These are phyloP conservation scores for Oscheius sp. DNA, from an alignment of 2,888 invertebrate species.

Conservation along the genomic window DNA sequence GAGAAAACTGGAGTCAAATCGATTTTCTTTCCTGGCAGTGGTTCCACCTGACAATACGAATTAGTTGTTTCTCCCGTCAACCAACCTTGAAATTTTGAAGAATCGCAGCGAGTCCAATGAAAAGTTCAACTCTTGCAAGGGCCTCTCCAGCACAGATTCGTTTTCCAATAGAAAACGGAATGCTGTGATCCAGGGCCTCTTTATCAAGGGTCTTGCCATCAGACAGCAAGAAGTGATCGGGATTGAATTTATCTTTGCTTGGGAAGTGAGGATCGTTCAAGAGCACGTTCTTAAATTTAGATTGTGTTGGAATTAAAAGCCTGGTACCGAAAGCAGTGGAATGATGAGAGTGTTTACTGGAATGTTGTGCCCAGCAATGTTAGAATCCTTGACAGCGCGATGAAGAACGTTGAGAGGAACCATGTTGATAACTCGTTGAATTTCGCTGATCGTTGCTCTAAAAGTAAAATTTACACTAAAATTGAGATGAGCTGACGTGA, in stretches of 20 bases:
- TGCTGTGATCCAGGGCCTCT: slow-evolving; percentile 45
- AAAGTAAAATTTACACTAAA: slow-evolving; percentile 1
- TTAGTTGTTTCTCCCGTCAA: too few species aligned
- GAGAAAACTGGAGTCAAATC: too few species aligned
- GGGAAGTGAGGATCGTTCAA: not conserved
- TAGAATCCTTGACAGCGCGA: slow-evolving; percentile 16
- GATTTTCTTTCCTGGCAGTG: too few species aligned
- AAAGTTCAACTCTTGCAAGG: slow-evolving; percentile 56
- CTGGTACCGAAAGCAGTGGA: slow-evolving; percentile 26
- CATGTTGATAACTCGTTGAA: slow-evolving; percentile 47
- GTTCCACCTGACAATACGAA: too few species aligned
- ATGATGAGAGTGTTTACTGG: slow-evolving; percentile 39
- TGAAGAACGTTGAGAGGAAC: slow-evolving; percentile 40
- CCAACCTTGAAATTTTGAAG: slow-evolving; percentile 34
- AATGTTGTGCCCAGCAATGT: slow-evolving; percentile 16
- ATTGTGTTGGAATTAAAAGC: not conserved
- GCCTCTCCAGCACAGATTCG: slow-evolving; percentile 59
- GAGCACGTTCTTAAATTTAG: slow-evolving; percentile 9
- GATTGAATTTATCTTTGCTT: slow-evolving; percentile 48
- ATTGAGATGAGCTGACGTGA: slow-evolving; percentile 21
- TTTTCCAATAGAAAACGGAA: slow-evolving; percentile 57
- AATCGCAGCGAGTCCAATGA: slow-evolving; percentile 40
- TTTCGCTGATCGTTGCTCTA: slow-evolving; percentile 43
- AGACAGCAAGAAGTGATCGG: slow-evolving; percentile 50
- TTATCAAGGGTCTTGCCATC: slow-evolving; percentile 52